A percentile compares a stretch with the other conserved stretches of the same genome.
These are phyloP conservation scores for Akabosia matsudoensis DNA, from an alignment of 1,140 invertebrate genomes.

Conservation along the genomic window DNA sequence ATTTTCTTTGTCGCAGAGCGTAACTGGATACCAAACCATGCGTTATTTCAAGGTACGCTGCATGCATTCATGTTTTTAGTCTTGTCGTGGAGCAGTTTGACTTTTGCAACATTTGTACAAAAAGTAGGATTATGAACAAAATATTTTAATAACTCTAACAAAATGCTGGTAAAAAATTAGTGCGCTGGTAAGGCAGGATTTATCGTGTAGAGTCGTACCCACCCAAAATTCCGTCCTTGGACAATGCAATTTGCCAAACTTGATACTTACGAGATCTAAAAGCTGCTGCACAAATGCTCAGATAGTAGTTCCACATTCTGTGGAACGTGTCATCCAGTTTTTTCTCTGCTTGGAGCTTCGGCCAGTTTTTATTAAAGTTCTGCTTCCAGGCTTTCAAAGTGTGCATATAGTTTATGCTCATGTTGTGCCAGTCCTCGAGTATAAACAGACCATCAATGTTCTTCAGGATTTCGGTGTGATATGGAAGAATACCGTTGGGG, in stretches of 20 bases:
- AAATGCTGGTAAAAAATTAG: no score
- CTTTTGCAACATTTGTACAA: no score
- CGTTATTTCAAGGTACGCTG: no score
- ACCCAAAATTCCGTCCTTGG: slow-evolving; percentile 35
- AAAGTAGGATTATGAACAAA: no score
- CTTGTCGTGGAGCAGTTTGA: no score
- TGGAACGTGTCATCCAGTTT: slow-evolving; percentile 20
- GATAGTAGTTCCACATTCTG: slow-evolving; percentile 31
- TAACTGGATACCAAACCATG: no score
- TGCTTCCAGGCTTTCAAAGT: slow-evolving; percentile 29
- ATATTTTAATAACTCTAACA: no score
- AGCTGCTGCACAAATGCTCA: slow-evolving; percentile 7
- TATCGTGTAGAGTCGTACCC: slow-evolving; percentile 31
- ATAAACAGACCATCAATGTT: slow-evolving; percentile 31
- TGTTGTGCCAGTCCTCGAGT: slow-evolving; percentile 37
- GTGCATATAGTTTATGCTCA: slow-evolving; percentile 27
- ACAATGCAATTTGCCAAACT: slow-evolving; percentile 41
- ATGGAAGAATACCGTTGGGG: slow-evolving; percentile 34
- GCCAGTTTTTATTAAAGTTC: slow-evolving; percentile 34
- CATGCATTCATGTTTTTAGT: no score
- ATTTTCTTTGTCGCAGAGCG: no score
- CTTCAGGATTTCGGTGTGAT: slow-evolving; percentile 28
- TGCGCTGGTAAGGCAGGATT: no score
- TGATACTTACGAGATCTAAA: slow-evolving; percentile 32
- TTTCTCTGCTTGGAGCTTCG: slow-evolving; percentile 12